These are phyloP conservation scores for Orius insidiosus DNA, from an alignment of 1,140 invertebrate species.

Conservation along the genomic window DNA sequence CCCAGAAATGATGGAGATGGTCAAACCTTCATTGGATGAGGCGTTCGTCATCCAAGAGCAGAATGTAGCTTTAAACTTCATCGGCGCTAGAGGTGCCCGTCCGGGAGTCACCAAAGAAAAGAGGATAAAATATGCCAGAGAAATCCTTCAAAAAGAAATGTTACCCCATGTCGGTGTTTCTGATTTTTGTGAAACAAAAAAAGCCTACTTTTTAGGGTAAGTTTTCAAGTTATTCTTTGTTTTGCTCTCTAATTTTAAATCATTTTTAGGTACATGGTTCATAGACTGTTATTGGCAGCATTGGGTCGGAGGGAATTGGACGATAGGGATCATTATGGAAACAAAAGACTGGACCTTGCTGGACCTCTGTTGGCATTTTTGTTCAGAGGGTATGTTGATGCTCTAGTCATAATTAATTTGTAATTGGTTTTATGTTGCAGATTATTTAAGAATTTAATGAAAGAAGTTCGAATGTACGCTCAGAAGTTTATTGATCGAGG, in stretches of 20 bases:
- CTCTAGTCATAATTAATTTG: background rate
- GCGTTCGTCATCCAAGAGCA: constrained; percentile 99
- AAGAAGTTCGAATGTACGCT: constrained; percentile 92
- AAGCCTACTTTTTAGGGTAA: constrained; percentile 87
- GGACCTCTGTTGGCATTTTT: constrained; percentile 90
- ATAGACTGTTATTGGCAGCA: constrained; percentile 80
- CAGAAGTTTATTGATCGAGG: constrained; percentile 98
- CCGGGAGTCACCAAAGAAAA: constrained; percentile 98
- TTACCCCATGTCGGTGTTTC: constrained; percentile 96
- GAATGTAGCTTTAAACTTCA: constrained; percentile 95
- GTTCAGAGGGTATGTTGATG: constrained; percentile 52
- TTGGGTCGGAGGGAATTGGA: constrained; percentile 90
- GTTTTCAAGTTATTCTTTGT: constrained; percentile 15
- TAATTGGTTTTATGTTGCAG: constrained; percentile 23
- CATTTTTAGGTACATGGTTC: constrained; percentile 78
- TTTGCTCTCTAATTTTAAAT: constrained; percentile 12
- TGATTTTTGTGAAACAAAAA: constrained; percentile 98
- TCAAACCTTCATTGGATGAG: constrained; percentile 95
- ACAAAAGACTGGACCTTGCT: constrained; percentile 92
- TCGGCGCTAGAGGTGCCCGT: constrained; percentile 85
- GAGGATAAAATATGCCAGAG: constrained; percentile 94
- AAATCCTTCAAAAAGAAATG: constrained; percentile 99
- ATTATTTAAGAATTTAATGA: constrained; percentile 82
- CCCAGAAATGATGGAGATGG: constrained; percentile 99
- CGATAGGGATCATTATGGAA: constrained; percentile 98